phyloP scores from a whole-genome alignment of 2,888 invertebrate species.

The Ennomos quercinarius region DNA sequence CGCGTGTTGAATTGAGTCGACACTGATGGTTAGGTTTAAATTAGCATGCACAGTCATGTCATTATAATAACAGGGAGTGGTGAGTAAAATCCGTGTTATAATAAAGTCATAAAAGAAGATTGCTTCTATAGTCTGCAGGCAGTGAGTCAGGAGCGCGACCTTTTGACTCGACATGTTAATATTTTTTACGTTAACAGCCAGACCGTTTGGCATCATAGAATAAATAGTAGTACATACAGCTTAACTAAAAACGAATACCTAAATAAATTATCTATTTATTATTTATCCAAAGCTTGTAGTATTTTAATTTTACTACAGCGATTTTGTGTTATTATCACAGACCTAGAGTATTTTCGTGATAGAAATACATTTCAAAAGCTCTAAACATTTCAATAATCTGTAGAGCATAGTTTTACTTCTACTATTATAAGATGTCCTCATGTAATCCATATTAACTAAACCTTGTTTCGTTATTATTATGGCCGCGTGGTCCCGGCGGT shows the following conservation, averaged over 20 bases:
- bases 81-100: slow-evolving; percentile 22
- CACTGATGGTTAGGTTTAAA: slow-evolving; percentile 16
- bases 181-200: slow-evolving; percentile 25
- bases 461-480: too few relatives aligned
- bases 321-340: too few relatives aligned
- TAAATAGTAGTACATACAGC: background rate
- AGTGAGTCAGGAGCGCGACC: slow-evolving; percentile 36
- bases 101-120: slow-evolving; percentile 22
- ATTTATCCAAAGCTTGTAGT: background rate
- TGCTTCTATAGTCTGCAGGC: slow-evolving; percentile 16
- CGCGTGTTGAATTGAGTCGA: too few relatives aligned
- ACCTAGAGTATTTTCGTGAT: too few relatives aligned
- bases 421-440: too few relatives aligned
- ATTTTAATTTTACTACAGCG: too few relatives aligned
- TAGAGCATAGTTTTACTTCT: too few relatives aligned
- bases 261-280: background rate
- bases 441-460: too few relatives aligned
- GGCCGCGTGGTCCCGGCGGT: too few relatives aligned
- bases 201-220: slow-evolving; percentile 1
- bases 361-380: too few relatives aligned
- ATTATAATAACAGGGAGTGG: slow-evolving; percentile 34
- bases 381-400: too few relatives aligned
- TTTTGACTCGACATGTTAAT: slow-evolving; percentile 32
- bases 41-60: slow-evolving; percentile 27
- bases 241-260: slow-evolving; percentile 1